These are phyloP conservation scores for Nettapus auritus DNA, from an alignment of 2,113 vertebrate genomes.

Conservation along the genomic window DNA sequence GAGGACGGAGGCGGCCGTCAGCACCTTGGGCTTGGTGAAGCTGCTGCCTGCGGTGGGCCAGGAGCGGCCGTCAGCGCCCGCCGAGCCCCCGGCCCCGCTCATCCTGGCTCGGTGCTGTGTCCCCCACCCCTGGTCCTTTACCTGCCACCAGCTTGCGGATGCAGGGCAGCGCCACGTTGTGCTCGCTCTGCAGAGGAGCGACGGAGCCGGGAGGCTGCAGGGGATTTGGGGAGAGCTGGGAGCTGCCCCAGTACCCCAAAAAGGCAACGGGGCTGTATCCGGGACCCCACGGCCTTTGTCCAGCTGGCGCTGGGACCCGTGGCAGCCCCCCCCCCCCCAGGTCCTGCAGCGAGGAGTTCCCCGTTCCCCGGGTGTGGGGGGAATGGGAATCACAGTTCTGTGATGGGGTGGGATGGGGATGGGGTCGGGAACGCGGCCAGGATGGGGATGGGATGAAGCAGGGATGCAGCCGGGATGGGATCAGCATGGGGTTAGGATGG, in stretches of 20 bases:
- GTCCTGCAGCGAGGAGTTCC: neutral
- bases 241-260: neutral
- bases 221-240: neutral
- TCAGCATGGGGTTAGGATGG: neutral
- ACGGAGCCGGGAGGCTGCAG: neutral
- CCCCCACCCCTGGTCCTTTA: slow-evolving; percentile 37
- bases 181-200: slow-evolving; percentile 78
- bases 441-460: neutral
- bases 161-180: slow-evolving; percentile 88
- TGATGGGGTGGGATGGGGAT: neutral
- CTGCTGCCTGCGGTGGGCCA: slow-evolving; percentile 77
- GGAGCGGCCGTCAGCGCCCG: neutral
- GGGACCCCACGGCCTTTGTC: neutral
- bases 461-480: neutral
- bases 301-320: neutral
- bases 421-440: neutral
- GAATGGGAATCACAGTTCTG: neutral
- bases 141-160: slow-evolving; percentile 91
- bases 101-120: fast-evolving
- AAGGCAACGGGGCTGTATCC: fast-evolving
- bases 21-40: slow-evolving; percentile 85
- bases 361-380: neutral
- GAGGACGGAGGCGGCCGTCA: slow-evolving; percentile 84
- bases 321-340: fast-evolving
- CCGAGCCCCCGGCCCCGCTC: neutral